These are phyloP conservation scores for Notarius quadriscutis DNA, from an alignment of 2,113 vertebrate genomes.

Conservation along the genomic window DNA sequence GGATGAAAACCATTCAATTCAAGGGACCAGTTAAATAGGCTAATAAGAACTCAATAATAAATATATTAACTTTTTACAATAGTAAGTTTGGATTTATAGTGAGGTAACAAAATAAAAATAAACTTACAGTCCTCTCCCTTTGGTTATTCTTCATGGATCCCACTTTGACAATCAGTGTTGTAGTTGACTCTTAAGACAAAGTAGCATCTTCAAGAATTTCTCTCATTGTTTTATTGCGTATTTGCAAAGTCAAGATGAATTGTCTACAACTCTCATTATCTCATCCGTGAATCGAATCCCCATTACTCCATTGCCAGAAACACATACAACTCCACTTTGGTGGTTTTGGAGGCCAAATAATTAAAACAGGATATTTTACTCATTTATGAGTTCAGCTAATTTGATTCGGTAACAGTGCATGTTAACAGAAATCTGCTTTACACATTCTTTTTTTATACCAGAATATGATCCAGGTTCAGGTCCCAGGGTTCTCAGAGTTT, in stretches of 20 bases:
- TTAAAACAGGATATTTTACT: conserved; percentile 52
- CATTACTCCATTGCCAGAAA: not conserved
- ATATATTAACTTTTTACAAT: not conserved
- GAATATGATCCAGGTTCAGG: conserved; percentile 68
- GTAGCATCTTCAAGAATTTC: not conserved
- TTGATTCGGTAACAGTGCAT: conserved; percentile 72
- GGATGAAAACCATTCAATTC: not conserved
- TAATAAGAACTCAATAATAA: not conserved
- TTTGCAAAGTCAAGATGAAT: not conserved
- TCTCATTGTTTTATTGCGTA: conserved; percentile 14
- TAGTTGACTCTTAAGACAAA: not conserved
- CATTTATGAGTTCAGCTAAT: conserved; percentile 71
- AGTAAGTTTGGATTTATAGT: not conserved
- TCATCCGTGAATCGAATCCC: not conserved
- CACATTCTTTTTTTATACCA: conserved; percentile 51
- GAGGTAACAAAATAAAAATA: not conserved
- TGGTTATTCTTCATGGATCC: not conserved
- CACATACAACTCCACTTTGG: conserved; percentile 31
- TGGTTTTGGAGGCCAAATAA: conserved; percentile 61
- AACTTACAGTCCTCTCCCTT: not conserved
- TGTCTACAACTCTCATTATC: not conserved
- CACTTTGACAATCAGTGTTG: not conserved
- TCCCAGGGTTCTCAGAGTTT: conserved; percentile 46
- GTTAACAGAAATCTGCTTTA: conserved; percentile 51
- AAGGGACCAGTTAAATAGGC: not conserved